A percentile compares a stretch with the other conserved stretches of the same genome.
Evolutionary conservation across 2,888 invertebrate species (phyloP).

Genomic region (Drosophila monieri): DNA sequence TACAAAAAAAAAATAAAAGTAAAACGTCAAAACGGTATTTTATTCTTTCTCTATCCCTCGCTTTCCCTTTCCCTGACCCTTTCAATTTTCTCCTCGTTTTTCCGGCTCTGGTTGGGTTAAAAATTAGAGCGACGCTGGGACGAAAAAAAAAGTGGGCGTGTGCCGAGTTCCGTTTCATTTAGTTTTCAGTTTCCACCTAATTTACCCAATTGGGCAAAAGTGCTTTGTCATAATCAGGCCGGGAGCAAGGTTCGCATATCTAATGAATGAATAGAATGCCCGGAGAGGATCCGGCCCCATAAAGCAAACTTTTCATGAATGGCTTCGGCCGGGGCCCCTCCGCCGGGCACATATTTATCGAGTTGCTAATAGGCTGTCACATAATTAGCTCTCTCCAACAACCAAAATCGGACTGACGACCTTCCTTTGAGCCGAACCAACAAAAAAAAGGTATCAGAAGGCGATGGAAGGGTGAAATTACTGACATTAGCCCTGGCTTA

Average conservation of each 20-base stretch:
- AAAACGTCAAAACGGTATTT: conserved; percentile 50
- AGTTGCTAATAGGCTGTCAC: conserved; percentile 83
- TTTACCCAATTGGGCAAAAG: conserved; percentile 81
- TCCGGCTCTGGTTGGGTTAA: conserved; percentile 30
- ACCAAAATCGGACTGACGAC: conserved; percentile 58
- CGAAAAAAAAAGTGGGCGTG: conserved; percentile 58
- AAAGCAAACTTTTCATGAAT: conserved; percentile 64
- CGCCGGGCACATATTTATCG: conserved; percentile 80
- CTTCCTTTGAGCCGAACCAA: not conserved
- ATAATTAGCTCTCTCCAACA: conserved; percentile 80
- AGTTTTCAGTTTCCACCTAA: conserved; percentile 81
- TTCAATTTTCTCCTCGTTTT: conserved; percentile 7
- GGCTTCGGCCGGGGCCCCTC: conserved; percentile 25
- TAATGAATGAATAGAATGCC: conserved; percentile 63
- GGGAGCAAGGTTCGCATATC: conserved; percentile 79
- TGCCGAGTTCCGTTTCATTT: conserved; percentile 76
- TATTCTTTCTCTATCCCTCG: conserved; percentile 15
- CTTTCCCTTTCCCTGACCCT: conserved; percentile 3
- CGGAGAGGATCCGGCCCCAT: conserved; percentile 36
- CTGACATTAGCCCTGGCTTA: conserved; percentile 67
- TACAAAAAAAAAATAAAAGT: conserved; percentile 24
- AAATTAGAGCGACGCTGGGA: conserved; percentile 66
- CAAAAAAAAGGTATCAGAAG: conserved; percentile 12
- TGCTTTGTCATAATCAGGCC: conserved; percentile 82
- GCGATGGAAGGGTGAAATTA: conserved; percentile 32